phyloP scores from a whole-genome alignment of 2,888 invertebrate species.

The Coelinius sp. region DNA sequence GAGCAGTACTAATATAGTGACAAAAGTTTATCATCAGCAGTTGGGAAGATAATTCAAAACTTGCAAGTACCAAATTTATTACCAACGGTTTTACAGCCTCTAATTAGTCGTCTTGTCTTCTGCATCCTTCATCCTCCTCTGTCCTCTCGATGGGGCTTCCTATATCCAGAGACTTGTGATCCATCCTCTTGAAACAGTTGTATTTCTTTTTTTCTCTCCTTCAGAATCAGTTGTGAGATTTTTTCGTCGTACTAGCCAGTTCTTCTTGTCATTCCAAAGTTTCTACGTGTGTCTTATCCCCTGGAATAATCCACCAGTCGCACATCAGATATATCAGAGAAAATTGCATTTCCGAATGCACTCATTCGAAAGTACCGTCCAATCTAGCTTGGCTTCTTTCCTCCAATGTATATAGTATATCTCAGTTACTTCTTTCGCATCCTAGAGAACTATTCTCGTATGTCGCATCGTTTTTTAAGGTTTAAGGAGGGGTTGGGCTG shows the following conservation, averaged over 20 bases:
- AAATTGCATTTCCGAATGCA: slow-evolving; percentile 48
- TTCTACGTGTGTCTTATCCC: slow-evolving; percentile 19
- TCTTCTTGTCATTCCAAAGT: slow-evolving; percentile 16
- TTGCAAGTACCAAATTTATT: slow-evolving; percentile 41
- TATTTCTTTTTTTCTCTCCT: neutral
- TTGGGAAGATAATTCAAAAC: slow-evolving; percentile 44
- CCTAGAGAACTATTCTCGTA: neutral
- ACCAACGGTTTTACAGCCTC: slow-evolving; percentile 49
- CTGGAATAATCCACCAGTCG: slow-evolving; percentile 28
- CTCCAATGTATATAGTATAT: slow-evolving; percentile 3
- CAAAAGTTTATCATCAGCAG: slow-evolving; percentile 42
- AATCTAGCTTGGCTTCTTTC: slow-evolving; percentile 39
- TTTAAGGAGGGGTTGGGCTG: no score
- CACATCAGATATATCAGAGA: slow-evolving; percentile 39
- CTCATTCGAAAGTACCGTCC: slow-evolving; percentile 43
- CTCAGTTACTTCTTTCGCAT: slow-evolving; percentile 4
- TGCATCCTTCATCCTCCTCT: slow-evolving; percentile 10
- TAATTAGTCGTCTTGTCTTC: slow-evolving; percentile 44
- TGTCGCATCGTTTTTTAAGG: slow-evolving; percentile 17
- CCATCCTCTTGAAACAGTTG: neutral
- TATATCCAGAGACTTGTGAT: neutral
- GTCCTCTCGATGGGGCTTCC: neutral
- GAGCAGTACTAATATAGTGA: neutral
- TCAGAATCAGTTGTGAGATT: no score
- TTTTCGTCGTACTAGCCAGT: neutral